Percentiles rank a stretch among this genome's conserved stretches.
Conservation (phyloP, 2,797 vertebrate species). For the Morus bassanus region DNA sequence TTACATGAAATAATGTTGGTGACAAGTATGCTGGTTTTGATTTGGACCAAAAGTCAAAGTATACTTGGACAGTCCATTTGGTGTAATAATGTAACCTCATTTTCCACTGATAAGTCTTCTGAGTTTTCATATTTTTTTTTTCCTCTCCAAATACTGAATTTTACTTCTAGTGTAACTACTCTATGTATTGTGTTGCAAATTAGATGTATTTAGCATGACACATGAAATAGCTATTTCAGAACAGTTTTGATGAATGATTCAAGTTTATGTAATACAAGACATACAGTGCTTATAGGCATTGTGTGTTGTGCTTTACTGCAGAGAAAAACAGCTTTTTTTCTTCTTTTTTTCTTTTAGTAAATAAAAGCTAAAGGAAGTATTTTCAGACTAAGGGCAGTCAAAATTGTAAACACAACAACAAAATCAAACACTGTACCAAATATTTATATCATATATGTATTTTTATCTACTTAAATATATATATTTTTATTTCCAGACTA, state of each 20-base stretch:
- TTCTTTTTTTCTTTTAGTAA: not conserved
- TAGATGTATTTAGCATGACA: not conserved
- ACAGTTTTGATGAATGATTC: not conserved
- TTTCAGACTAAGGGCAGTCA: not conserved
- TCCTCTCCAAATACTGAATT: not conserved
- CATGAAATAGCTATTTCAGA: not conserved
- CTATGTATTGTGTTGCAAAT: not conserved
- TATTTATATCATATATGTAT: not conserved
- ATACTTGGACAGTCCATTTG: not conserved
- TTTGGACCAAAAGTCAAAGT: not conserved
- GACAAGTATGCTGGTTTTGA: not conserved
- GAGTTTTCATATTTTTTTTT: not conserved
- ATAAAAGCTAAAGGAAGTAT: not conserved
- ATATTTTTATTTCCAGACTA: not conserved
- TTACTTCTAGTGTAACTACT: not conserved
- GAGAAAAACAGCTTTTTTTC: not conserved
- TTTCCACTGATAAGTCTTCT: not conserved
- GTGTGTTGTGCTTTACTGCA: not conserved
- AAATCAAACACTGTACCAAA: not conserved
- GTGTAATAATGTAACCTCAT: not conserved
- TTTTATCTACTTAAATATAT: not conserved
- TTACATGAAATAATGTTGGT: not conserved
- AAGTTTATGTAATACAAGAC: not conserved
- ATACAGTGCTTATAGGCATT: not conserved
- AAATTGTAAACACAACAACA: not conserved